Percentiles rank a stretch among this genome's conserved stretches.
These are phyloP conservation scores for Micrasema minimum DNA, from an alignment of 1,140 invertebrate genomes.

Conservation along the genomic window DNA sequence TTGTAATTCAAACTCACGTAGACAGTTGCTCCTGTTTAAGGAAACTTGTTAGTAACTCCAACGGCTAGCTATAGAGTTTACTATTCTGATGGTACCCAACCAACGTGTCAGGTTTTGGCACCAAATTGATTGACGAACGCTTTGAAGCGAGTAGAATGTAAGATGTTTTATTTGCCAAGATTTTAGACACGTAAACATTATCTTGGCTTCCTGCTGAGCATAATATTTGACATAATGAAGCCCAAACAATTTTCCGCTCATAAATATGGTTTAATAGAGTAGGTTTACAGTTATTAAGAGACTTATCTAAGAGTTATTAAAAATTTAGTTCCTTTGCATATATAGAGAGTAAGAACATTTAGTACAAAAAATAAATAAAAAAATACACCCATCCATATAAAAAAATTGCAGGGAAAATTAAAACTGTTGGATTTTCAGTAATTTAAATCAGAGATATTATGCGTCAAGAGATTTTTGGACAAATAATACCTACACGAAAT, in stretches of 20 bases:
- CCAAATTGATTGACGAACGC: background rate
- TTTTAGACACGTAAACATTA: background rate
- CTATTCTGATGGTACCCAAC: background rate
- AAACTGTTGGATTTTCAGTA: no score
- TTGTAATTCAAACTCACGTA: no score
- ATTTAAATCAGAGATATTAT: no score
- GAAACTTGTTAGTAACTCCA: background rate
- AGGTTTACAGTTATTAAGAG: background rate
- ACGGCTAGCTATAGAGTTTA: background rate
- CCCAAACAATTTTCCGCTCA: background rate
- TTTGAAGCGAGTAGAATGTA: background rate
- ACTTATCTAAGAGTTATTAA: background rate
- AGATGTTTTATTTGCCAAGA: conserved; percentile 9
- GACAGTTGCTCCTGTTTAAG: background rate
- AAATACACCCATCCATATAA: no score
- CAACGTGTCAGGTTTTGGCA: no score
- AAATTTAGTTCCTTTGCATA: background rate
- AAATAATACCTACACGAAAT: no score
- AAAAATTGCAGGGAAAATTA: no score
- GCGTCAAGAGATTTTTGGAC: no score
- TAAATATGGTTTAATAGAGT: background rate
- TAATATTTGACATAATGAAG: background rate
- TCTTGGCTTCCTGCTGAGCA: background rate
- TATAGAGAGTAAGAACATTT: background rate
- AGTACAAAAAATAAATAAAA: background rate